A percentile compares a stretch with the other conserved stretches of the same genome.
These are phyloP conservation scores for Camptogramma bilineatum DNA, from an alignment of 2,888 invertebrate species.

Conservation along the genomic window DNA sequence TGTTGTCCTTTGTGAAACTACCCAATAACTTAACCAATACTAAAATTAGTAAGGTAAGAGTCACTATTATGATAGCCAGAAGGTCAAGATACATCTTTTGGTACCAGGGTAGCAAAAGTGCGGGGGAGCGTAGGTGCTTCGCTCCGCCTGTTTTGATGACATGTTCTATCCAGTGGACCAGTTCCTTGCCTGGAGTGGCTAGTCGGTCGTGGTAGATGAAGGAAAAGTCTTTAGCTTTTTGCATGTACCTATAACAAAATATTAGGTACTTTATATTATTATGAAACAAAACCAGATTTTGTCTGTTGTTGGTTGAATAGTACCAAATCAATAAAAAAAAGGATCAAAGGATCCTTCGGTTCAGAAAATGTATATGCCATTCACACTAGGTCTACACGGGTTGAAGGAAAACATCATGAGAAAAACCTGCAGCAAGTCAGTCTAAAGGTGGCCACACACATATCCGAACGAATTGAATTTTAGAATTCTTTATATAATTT, in stretches of 20 bases:
- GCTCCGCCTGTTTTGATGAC: slow-evolving; percentile 47
- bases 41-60: slow-evolving; percentile 8
- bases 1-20: slow-evolving; percentile 11
- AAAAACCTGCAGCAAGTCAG: too few relatives aligned
- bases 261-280: too few relatives aligned
- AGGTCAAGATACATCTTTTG: slow-evolving; percentile 51
- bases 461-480: too few relatives aligned
- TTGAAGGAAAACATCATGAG: too few relatives aligned
- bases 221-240: slow-evolving; percentile 49
- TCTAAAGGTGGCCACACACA: too few relatives aligned
- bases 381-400: too few relatives aligned
- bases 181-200: slow-evolving; percentile 43
- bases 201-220: slow-evolving; percentile 53
- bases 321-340: too few relatives aligned
- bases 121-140: slow-evolving; percentile 49
- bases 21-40: slow-evolving; percentile 20
- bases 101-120: slow-evolving; percentile 48
- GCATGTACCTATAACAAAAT: slow-evolving; percentile 38
- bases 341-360: too few relatives aligned
- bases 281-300: too few relatives aligned
- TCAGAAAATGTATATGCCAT: too few relatives aligned
- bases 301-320: too few relatives aligned
- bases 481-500: too few relatives aligned
- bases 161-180: slow-evolving; percentile 52
- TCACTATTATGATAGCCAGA: slow-evolving; percentile 31